Base-by-base conservation (phyloP, 1,140 invertebrate genomes). In the Bicyclus anynana region DNA sequence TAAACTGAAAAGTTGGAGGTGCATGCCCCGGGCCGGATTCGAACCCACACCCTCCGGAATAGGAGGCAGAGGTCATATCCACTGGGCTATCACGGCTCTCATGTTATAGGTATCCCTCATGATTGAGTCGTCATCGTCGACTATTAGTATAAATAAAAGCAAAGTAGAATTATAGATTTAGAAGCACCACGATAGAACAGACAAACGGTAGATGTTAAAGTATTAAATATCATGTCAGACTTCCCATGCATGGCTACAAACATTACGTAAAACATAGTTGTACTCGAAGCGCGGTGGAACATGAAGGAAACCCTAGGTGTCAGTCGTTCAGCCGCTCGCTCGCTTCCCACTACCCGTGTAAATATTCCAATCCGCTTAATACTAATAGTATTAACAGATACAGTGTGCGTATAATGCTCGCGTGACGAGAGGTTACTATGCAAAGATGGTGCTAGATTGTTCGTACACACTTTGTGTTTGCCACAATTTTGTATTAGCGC, bases 231-330 rank as follows among this genome's bases (percentile, higher is more conserved):
- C 3, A 33, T 33, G 29, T 33, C 29, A 33, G 7, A 23, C 6
- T 18, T 18, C 20, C 20, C 13, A 20, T 20, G 18, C 21, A 4
- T 44, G 17, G 10, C 21, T 26, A 35, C n/a, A 27, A 26, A 17
- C 5, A 17, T 27, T 48, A 33, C 17, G 40, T 44, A 44, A 44
- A 44, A 44, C 7, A n/a, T n/a, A n/a, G n/a, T n/a, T n/a, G n/a
- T 14, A 12, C 17, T 20, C 20, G 10, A 44, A 44, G 17, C 40
- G 40, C 18, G 33, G 14, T 44, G 29, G 50, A 59, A 59, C 20
- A 49, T 65, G 40, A 21, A 44, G 21, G 79, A 82, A 82, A 74
- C 77, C 79, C 56, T 77, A 80, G 74, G 75, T 78, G 77, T 77
- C 71, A 69, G 62, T 61, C 50, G 65, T 69, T 77, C 66, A 44